These are phyloP conservation scores for Argyrosomus japonicus DNA, from an alignment of 2,113 vertebrate genomes.

Conservation along the genomic window DNA sequence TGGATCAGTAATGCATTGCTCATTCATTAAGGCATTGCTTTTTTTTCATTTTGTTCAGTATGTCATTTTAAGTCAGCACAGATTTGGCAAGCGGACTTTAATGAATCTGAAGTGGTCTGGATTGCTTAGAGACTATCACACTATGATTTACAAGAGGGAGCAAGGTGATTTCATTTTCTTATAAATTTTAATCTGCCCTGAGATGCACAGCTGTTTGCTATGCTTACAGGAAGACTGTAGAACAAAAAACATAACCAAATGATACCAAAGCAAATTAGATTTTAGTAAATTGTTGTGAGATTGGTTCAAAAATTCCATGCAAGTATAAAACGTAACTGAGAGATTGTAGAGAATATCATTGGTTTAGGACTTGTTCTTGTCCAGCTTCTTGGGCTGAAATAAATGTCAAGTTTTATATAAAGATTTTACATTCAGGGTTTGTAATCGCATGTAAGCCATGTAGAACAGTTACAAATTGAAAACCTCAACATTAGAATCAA, in stretches of 20 bases:
- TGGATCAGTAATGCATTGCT: conserved; percentile 22
- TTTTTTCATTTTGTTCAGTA: not conserved
- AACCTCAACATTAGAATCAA: not conserved
- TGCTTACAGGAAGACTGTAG: not conserved
- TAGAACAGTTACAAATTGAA: not conserved
- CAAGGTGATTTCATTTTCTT: conserved; percentile 52
- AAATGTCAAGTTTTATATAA: not conserved
- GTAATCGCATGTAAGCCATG: not conserved
- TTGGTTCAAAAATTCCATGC: not conserved
- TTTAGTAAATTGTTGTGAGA: not conserved
- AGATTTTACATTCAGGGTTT: not conserved
- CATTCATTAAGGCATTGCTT: conserved; percentile 25
- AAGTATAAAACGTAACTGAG: not conserved
- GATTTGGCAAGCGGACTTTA: conserved; percentile 23
- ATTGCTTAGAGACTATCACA: conserved; percentile 39
- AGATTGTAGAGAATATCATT: not conserved
- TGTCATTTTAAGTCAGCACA: conserved; percentile 13
- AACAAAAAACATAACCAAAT: not conserved
- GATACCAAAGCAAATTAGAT: not conserved
- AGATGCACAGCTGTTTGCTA: conserved; percentile 26
- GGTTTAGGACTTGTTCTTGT: not conserved
- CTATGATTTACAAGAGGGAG: conserved; percentile 37
- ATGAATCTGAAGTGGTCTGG: conserved; percentile 43
- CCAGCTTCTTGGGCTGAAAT: not conserved
- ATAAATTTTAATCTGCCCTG: conserved; percentile 33